phyloP scores from a whole-genome alignment of 2,888 invertebrate species.

The Anaspis maculata region DNA sequence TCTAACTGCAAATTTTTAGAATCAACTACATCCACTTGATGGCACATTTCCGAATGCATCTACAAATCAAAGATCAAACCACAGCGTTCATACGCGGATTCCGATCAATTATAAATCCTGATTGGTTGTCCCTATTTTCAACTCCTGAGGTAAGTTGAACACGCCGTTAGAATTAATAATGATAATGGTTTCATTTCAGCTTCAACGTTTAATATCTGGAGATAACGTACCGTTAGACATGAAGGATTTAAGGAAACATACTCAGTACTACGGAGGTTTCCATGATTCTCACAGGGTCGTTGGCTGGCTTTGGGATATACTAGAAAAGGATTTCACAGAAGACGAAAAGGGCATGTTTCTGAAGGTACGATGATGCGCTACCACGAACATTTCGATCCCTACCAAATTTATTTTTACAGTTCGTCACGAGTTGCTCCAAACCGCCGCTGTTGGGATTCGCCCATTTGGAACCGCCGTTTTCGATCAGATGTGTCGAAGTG shows the following conservation, averaged over 20 bases:
- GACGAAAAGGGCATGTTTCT: constrained; percentile 89
- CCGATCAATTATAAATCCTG: constrained; percentile 86
- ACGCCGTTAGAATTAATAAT: neutral
- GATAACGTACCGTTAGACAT: constrained; percentile 91
- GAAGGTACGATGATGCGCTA: too few species aligned
- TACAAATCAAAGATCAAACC: constrained; percentile 95
- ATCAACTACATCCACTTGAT: constrained; percentile 97
- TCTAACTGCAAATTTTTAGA: constrained; percentile 45
- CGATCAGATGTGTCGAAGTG: constrained; percentile 97
- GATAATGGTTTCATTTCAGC: constrained; percentile 40
- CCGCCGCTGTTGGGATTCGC: constrained; percentile 94
- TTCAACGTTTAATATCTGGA: constrained; percentile 92
- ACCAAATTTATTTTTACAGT: constrained; percentile 26
- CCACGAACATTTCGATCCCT: too few species aligned
- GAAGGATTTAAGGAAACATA: constrained; percentile 77
- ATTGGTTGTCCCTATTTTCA: constrained; percentile 91
- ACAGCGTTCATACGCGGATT: constrained; percentile 95
- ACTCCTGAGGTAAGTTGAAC: constrained; percentile 69
- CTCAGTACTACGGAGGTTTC: constrained; percentile 99
- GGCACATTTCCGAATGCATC: constrained; percentile 98
- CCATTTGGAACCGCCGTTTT: constrained; percentile 94
- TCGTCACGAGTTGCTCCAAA: constrained; percentile 86
- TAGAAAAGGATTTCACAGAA: constrained; percentile 89
- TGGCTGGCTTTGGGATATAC: constrained; percentile 97
- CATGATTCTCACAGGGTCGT: constrained; percentile 97